Base-by-base conservation (phyloP, 2,888 invertebrate genomes). In the Octonoba sinensis region DNA sequence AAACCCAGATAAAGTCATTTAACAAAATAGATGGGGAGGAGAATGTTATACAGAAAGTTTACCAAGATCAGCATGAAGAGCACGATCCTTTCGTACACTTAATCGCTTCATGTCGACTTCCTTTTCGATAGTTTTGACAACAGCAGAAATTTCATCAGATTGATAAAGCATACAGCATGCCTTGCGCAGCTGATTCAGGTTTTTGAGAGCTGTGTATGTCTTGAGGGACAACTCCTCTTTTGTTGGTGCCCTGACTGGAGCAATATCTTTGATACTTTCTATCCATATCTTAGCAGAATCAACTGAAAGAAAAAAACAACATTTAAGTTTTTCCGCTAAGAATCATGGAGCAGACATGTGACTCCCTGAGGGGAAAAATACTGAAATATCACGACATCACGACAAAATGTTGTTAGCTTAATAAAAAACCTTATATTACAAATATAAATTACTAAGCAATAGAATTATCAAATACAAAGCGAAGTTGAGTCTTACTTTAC, bases 1-100 rank as follows among this genome's bases (percentile, higher is more conserved):
- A n/a, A n/a, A n/a, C n/a, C n/a, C n/a, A n/a, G n/a, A n/a, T n/a
- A n/a, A n/a, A n/a, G n/a, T n/a, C n/a, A n/a, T n/a, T n/a, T n/a
- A n/a, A n/a, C n/a, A n/a, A n/a, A n/a, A n/a, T n/a, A n/a, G n/a
- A n/a, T n/a, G n/a, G n/a, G n/a, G n/a, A n/a, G n/a, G n/a, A n/a
- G n/a, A n/a, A n/a, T n/a, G n/a, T n/a, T n/a, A n/a, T n/a, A n/a
- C 2, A 27, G 3, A 36, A 36, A 36, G 8, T 59, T 66, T 57
- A 91, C 91, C 94, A 49, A 96, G 91, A 89, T 97, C 95, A 69
- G 94, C 91, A 87, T 95, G 94, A 8, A 96, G 89, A 89, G 94
- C 93, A 81, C 93, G 91, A 88, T 96, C 96, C 36, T 91, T 90
- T 76, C 96, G 90, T 49, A 96, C 92, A 15, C 91, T 88, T 46